phyloP scores from a whole-genome alignment of 2,113 vertebrate species.

The Hydrolagus affinis region DNA sequence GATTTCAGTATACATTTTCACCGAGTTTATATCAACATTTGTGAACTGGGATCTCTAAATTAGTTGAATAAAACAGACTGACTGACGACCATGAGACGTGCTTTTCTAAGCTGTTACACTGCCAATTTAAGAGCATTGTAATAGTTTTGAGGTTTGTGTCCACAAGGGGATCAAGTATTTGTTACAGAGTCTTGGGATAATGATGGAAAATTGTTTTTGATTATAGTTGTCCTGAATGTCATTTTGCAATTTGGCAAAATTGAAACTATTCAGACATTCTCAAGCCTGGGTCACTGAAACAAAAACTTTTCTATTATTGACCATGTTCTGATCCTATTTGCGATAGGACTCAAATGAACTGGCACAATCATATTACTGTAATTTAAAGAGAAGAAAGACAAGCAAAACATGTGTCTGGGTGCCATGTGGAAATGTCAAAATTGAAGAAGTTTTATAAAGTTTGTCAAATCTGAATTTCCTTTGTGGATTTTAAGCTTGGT shows the following conservation, averaged over 20 bases:
- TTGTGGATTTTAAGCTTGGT: too few species aligned
- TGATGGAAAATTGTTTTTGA: neutral
- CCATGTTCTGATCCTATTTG: too few species aligned
- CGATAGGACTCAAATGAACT: too few species aligned
- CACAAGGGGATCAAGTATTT: neutral
- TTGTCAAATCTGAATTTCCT: too few species aligned
- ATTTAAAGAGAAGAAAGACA: too few species aligned
- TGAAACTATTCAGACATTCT: neutral
- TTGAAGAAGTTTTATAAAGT: too few species aligned
- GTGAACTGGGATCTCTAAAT: neutral
- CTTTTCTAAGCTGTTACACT: too few species aligned
- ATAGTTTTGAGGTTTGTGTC: neutral
- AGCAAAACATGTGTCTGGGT: too few species aligned
- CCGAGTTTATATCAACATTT: neutral
- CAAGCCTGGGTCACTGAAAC: neutral
- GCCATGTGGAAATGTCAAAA: too few species aligned
- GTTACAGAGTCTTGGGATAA: neutral
- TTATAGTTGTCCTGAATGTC: neutral
- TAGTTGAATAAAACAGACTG: neutral
- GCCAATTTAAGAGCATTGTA: neutral
- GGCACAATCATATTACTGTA: too few species aligned
- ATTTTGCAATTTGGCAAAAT: neutral
- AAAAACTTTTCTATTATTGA: too few species aligned
- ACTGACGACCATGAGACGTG: neutral
- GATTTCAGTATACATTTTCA: neutral